Conservation (phyloP, 2,113 vertebrate genomes). For the Neolamprologus longior region DNA sequence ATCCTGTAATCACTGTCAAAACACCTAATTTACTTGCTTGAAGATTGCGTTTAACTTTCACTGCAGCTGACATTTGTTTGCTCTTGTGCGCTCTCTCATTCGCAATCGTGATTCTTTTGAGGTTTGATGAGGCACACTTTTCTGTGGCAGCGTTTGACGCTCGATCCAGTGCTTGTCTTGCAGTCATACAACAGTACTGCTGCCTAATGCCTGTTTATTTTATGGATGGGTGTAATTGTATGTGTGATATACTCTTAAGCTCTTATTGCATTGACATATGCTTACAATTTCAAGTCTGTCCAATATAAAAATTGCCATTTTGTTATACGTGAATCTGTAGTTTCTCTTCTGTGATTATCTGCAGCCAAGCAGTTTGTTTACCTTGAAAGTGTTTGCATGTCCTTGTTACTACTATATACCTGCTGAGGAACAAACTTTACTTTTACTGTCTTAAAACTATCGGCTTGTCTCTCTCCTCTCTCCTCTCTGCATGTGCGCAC, state of each 20-base stretch:
- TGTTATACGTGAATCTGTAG: not conserved
- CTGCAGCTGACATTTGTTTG: slow-evolving; percentile 35
- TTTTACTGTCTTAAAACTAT: slow-evolving; percentile 10
- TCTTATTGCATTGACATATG: not conserved
- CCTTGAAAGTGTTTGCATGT: not conserved
- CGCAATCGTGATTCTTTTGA: not conserved
- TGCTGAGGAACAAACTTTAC: not conserved
- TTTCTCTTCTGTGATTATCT: not conserved
- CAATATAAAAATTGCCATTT: not conserved
- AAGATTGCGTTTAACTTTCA: slow-evolving; percentile 8
- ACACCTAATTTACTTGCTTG: not conserved
- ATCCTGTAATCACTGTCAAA: not conserved
- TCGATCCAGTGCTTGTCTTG: not conserved
- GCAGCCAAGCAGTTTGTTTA: not conserved
- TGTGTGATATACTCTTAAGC: not conserved
- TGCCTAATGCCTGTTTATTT: not conserved
- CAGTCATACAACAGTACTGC: not conserved
- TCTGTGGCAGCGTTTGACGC: not conserved
- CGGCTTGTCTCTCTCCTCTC: not conserved
- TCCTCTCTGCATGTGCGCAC: not conserved
- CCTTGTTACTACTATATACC: not conserved
- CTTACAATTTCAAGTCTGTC: not conserved
- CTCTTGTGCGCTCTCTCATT: slow-evolving; percentile 1
- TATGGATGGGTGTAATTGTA: not conserved
- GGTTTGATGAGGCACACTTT: not conserved